These are phyloP conservation scores for Aegypius monachus DNA, from an alignment of 2,113 vertebrate species.

Conservation along the genomic window DNA sequence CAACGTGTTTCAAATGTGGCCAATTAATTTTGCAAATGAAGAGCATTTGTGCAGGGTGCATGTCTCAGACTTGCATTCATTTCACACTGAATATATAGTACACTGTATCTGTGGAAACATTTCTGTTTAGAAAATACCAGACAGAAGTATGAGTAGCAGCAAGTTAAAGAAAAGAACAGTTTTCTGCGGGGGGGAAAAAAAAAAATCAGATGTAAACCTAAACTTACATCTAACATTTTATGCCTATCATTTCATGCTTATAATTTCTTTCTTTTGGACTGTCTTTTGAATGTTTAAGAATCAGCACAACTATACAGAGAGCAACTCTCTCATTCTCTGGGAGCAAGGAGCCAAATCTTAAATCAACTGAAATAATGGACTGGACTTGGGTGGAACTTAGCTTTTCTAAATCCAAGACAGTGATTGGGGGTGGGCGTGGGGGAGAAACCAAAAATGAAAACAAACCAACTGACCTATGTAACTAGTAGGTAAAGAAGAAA, in stretches of 20 bases:
- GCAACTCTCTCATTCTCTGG: not conserved
- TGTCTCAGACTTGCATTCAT: not conserved
- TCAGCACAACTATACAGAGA: not conserved
- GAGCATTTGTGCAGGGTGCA: not conserved
- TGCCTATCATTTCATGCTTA: not conserved
- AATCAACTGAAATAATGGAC: not conserved
- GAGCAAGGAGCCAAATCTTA: not conserved
- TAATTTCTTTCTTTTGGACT: not conserved
- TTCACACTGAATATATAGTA: not conserved
- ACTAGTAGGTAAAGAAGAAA: not conserved
- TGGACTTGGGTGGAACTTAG: not conserved
- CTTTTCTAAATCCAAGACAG: not conserved
- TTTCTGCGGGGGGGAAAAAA: not conserved
- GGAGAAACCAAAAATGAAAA: accelerated
- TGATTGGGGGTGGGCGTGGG: too few species aligned
- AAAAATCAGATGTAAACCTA: not conserved
- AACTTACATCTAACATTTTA: not conserved
- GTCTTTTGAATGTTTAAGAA: not conserved
- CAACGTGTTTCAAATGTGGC: not conserved
- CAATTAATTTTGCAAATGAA: conserved; percentile 3
- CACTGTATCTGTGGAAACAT: not conserved
- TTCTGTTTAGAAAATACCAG: not conserved
- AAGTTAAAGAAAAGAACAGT: not conserved
- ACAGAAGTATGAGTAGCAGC: not conserved
- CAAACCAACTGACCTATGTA: not conserved